phyloP scores from a whole-genome alignment of 2,888 invertebrate species.

The Conops quadrifasciatus region DNA sequence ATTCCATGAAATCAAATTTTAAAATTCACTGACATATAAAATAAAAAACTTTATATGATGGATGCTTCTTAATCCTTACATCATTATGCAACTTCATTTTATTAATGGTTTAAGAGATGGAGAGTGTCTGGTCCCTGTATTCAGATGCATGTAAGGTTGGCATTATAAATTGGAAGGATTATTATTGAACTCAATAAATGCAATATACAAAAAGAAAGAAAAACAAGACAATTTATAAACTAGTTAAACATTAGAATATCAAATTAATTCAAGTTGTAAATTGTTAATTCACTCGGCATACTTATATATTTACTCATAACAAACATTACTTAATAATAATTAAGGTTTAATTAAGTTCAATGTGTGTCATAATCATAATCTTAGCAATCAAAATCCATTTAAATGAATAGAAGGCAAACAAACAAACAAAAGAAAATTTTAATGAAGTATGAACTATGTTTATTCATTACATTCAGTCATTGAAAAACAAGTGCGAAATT shows the following conservation, averaged over 20 bases:
- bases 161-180: slow-evolving; percentile 15
- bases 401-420: slow-evolving; percentile 17
- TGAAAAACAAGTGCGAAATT: too few species aligned
- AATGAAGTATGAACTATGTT: background rate
- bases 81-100: slow-evolving; percentile 14
- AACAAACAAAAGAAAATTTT: background rate
- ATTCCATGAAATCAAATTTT: slow-evolving; percentile 18
- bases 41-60: slow-evolving; percentile 5
- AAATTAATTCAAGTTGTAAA: slow-evolving; percentile 27
- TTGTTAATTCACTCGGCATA: slow-evolving; percentile 26
- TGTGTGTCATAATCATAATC: slow-evolving; percentile 31
- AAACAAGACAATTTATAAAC: background rate
- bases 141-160: background rate
- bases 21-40: slow-evolving; percentile 17
- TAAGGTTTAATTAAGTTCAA: slow-evolving; percentile 25
- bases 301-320: slow-evolving; percentile 25
- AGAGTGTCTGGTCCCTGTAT: slow-evolving; percentile 2
- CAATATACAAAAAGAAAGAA: slow-evolving; percentile 24
- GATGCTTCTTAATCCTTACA: slow-evolving; percentile 17
- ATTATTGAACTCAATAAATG: slow-evolving; percentile 18
- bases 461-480: background rate
- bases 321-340: slow-evolving; percentile 22
- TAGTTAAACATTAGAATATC: slow-evolving; percentile 27
- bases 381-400: slow-evolving; percentile 12
- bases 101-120: slow-evolving; percentile 5